Conservation (phyloP, 2,888 invertebrate genomes). For the Mesodorylaimus sp. region DNA sequence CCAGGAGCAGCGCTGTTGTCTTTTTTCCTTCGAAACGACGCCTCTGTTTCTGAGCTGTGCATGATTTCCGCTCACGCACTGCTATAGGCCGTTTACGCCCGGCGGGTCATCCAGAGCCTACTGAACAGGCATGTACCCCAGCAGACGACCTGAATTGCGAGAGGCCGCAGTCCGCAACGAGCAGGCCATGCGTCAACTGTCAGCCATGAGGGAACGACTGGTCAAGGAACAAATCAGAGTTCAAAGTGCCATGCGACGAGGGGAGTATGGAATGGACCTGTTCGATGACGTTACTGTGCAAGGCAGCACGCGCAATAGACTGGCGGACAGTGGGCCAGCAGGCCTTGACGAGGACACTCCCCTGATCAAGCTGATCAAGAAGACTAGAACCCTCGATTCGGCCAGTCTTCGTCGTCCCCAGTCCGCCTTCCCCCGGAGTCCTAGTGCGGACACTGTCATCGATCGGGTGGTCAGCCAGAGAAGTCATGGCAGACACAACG, state of each 20-base stretch:
- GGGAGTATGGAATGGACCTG: background rate
- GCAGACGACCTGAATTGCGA: background rate
- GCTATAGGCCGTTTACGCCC: background rate
- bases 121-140: no score
- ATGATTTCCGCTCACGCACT: background rate
- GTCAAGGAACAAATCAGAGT: slow-evolving; percentile 5
- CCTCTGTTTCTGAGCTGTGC: background rate
- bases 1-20: no score
- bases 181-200: slow-evolving; percentile 1
- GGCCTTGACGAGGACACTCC: background rate
- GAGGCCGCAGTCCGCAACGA: background rate
- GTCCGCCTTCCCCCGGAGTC: no score
- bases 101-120: background rate
- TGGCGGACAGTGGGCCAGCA: background rate
- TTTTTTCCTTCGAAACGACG: no score
- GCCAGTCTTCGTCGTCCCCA: no score
- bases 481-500: no score
- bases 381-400: background rate
- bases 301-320: background rate
- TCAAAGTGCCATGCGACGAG: background rate
- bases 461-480: no score
- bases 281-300: background rate
- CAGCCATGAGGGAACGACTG: slow-evolving; percentile 5
- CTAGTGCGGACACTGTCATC: no score
- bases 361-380: background rate